phyloP scores from a whole-genome alignment of 1,140 invertebrate species.

The Hyphantria cunea region DNA sequence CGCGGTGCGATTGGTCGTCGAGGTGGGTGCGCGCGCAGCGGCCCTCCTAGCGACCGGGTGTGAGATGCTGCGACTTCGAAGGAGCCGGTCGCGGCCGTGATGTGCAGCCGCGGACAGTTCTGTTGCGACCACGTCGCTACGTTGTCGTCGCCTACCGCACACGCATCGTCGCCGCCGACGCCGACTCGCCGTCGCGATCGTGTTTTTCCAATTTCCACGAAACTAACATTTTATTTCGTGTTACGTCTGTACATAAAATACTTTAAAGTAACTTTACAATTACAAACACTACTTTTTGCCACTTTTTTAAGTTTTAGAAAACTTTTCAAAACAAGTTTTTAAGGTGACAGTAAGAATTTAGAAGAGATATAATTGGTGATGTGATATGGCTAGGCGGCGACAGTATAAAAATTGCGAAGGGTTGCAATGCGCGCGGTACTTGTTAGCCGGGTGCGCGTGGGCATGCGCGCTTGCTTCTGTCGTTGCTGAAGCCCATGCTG shows the following conservation, averaged over 20 bases:
- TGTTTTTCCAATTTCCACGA: slow-evolving; percentile 32
- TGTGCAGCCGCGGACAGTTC: slow-evolving; percentile 66
- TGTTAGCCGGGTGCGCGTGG: slow-evolving; percentile 62
- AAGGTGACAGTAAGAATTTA: slow-evolving; percentile 26
- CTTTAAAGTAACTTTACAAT: slow-evolving; percentile 12
- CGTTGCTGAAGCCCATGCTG: slow-evolving; percentile 57
- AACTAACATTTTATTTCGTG: slow-evolving; percentile 11
- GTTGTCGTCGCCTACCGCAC: slow-evolving; percentile 42
- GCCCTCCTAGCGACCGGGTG: slow-evolving; percentile 66
- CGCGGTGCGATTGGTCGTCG: slow-evolving; percentile 63
- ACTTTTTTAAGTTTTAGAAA: slow-evolving; percentile 8
- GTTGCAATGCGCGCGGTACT: slow-evolving; percentile 39
- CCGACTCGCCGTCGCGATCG: slow-evolving; percentile 31
- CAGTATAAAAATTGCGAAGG: slow-evolving; percentile 41
- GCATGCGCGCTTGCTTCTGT: slow-evolving; percentile 64
- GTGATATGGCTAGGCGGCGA: slow-evolving; percentile 68
- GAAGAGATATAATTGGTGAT: slow-evolving; percentile 57
- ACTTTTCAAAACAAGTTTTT: slow-evolving; percentile 12
- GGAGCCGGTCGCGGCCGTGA: slow-evolving; percentile 69
- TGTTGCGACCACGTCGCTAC: slow-evolving; percentile 58
- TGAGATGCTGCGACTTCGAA: slow-evolving; percentile 62
- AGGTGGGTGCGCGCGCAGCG: slow-evolving; percentile 68
- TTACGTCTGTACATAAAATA: slow-evolving; percentile 3
- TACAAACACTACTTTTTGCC: neutral
- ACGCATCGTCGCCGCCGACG: slow-evolving; percentile 37